Base-by-base conservation (phyloP, 2,888 invertebrate genomes). In the Lycaena phlaeas region DNA sequence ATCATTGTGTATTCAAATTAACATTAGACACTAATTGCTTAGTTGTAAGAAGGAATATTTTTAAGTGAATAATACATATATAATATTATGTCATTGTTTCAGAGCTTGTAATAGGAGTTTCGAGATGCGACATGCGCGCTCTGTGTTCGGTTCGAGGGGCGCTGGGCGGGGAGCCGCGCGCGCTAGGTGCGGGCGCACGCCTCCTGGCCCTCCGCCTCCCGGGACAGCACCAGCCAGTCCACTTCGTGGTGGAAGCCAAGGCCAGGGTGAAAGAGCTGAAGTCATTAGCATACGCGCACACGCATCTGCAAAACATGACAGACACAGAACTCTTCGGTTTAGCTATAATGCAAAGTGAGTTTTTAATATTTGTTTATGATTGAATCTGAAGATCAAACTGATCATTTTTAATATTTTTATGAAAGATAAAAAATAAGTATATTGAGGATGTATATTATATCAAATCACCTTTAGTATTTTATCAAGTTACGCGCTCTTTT, bases 321-420 rank as follows among this genome's bases (percentile, higher is more conserved):
- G 94, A 94, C 79, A 90, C 90, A 64, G 92, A 94, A 67, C 89
- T 94, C 61, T 95, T 95, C 85, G 94, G 94, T 65, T 85, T 95
- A 70, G 93, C 94, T 60, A 87, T 92, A 64, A 87, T 92, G 68
- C 91, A 91, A 87, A 94, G 94, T 94, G 74, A 89, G 77, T 60
- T 26, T 36, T 15, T 27, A 14, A 7, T n/a, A n/a, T n/a, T n/a
- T n/a, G n/a, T n/a, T n/a, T n/a, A n/a, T n/a, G n/a, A n/a, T n/a
- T n/a, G n/a, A n/a, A n/a, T n/a, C n/a, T n/a, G n/a, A n/a, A n/a
- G n/a, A n/a, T n/a, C n/a, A n/a, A n/a, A n/a, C n/a, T n/a, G n/a
- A n/a, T n/a, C n/a, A n/a, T n/a, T n/a, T n/a, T n/a, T n/a, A n/a
- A n/a, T n/a, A n/a, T n/a, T n/a, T n/a, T n/a, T n/a, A n/a, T n/a